These are phyloP conservation scores for Epistrophe eligans DNA, from an alignment of 2,888 invertebrate species.

Conservation along the genomic window DNA sequence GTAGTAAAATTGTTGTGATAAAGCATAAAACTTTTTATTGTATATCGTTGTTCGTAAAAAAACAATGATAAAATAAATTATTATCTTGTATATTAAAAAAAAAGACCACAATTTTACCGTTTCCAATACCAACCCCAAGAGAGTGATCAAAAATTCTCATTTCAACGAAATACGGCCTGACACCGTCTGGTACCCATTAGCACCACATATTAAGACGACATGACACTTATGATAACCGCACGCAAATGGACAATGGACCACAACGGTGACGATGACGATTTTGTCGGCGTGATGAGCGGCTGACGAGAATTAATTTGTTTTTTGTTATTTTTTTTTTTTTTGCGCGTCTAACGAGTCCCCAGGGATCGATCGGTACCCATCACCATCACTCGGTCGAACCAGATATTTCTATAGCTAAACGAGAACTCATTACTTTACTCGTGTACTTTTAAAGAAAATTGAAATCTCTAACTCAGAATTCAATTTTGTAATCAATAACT, in stretches of 20 bases:
- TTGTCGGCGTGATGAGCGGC: constrained; percentile 62
- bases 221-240: constrained; percentile 62
- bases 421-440: constrained; percentile 33
- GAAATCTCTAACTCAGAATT: constrained; percentile 50
- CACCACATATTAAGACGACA: constrained; percentile 53
- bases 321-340: constrained; percentile 44
- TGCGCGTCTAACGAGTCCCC: constrained; percentile 77
- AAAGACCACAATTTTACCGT: constrained; percentile 63
- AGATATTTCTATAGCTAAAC: constrained; percentile 47
- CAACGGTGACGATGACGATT: constrained; percentile 56
- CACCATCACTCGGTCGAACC: constrained; percentile 67
- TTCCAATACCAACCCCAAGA: constrained; percentile 43
- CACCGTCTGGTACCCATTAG: constrained; percentile 81
- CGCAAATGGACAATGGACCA: constrained; percentile 61
- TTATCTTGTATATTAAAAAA: not conserved
- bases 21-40: not conserved
- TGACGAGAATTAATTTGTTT: constrained; percentile 53
- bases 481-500: constrained; percentile 73
- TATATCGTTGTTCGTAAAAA: not conserved
- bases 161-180: constrained; percentile 77
- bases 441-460: not conserved
- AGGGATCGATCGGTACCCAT: constrained; percentile 75
- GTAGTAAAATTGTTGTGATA: constrained; percentile 2
- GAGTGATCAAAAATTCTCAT: constrained; percentile 52
- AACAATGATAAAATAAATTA: not conserved